Base-by-base conservation (phyloP, 2,797 vertebrate genomes). In the Pachyuromys duprasi region DNA sequence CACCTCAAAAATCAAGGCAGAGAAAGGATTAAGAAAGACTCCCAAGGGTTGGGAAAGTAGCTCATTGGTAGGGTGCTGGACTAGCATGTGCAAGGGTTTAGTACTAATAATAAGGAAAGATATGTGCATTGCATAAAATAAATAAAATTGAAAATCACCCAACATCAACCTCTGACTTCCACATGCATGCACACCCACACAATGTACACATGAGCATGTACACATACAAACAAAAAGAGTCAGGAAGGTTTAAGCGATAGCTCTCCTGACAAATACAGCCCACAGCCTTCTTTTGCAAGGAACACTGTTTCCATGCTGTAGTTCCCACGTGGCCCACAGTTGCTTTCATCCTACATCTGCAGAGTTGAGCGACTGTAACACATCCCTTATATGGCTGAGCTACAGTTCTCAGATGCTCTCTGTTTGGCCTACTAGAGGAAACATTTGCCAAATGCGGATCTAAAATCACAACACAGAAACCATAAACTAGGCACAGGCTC, bases 381-480 rank as follows among this genome's bases (percentile, higher is more conserved):
- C 22, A 75, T 36, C 75, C 24, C 57, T 87, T 18, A 78, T 28
- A 79, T 72, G 62, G 39, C 20, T 87, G 33, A 60, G 28, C 36
- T 75, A 90, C 13, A 93, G 31, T 11, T 31, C 83, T 90, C n/a
- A 92, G 95, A 86, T 82, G 78, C 75, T 93, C 93, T 83, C 82
- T 94, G 39, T 42, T 65, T 88, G 63, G 14, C 14, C 42, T 53
- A 79, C 81, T 87, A 92, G 65, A 90, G 65, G 81, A 89, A 89
- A 88, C 17, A 20, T 78, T 91, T 89, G 42, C 31, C 14, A 24
- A 65, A 31, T 55, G 18, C 8, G 86, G 24, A 89, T n/a, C 79
- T 96, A 92, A 93, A 95, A 94, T 49, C 93, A 95, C 49, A 95
- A 78, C 91, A 94, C 65, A 91, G 20, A 95, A 97, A 22, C 49